Conservation (phyloP, 2,888 invertebrate species). For the Drosophila emarginata region DNA sequence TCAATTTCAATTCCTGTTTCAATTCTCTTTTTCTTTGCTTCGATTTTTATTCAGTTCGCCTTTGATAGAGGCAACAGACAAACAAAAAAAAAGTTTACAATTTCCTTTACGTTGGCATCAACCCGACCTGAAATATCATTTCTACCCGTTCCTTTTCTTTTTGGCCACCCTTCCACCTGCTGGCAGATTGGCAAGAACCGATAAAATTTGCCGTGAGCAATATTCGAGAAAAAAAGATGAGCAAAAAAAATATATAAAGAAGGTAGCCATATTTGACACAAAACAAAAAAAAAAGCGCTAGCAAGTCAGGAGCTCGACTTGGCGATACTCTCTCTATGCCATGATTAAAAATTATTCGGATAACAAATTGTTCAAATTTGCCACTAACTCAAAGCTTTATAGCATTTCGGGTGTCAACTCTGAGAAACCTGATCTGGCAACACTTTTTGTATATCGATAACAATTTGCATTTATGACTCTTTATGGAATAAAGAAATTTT, state of each 20-base stretch:
- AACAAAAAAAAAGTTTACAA: constrained; percentile 59
- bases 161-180: background rate
- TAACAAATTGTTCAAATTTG: background rate
- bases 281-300: constrained; percentile 10
- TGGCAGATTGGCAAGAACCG: constrained; percentile 53
- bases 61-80: constrained; percentile 45
- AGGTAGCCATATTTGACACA: constrained; percentile 17
- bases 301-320: constrained; percentile 1
- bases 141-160: background rate
- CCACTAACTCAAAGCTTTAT: background rate
- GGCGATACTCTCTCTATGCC: background rate
- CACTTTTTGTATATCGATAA: background rate
- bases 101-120: constrained; percentile 57
- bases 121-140: constrained; percentile 16
- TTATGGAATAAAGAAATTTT: no score
- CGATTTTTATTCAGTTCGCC: constrained; percentile 10
- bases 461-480: no score
- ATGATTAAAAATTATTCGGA: no score
- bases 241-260: constrained; percentile 15
- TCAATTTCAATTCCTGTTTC: constrained; percentile 2
- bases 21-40: background rate
- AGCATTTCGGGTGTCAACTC: no score
- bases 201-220: constrained; percentile 66
- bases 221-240: constrained; percentile 53
- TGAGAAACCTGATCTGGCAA: background rate